A percentile compares a stretch with the other conserved stretches of the same genome.
Conservation (phyloP, 2,797 vertebrate genomes). For the Passerculus sandwichensis region DNA sequence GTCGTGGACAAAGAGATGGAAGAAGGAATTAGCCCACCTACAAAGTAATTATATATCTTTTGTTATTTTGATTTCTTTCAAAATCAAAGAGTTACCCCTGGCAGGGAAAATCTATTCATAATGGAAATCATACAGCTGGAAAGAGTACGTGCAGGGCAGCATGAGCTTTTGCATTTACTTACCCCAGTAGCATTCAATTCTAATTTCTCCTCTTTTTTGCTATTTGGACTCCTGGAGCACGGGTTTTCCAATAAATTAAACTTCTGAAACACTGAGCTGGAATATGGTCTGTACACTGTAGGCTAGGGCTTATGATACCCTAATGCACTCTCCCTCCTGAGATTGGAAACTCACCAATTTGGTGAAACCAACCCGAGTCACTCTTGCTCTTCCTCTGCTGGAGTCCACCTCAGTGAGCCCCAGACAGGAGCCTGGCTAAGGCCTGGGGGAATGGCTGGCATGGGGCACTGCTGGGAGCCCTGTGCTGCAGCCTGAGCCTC, state of each 20-base stretch:
- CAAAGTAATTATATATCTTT: constrained; percentile 48
- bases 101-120: constrained; percentile 31
- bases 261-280: background rate
- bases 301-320: background rate
- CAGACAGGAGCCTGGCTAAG: background rate
- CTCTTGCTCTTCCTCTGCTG: background rate
- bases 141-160: constrained; percentile 49
- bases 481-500: background rate
- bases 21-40: constrained; percentile 65
- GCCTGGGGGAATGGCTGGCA: background rate
- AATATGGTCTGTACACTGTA: background rate
- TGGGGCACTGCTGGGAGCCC: background rate
- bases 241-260: background rate
- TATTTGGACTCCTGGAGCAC: background rate
- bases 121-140: constrained; percentile 50
- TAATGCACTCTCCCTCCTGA: accelerated
- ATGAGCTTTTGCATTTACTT: constrained; percentile 28
- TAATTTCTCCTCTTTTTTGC: background rate
- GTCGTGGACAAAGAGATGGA: background rate
- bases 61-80: constrained; percentile 62
- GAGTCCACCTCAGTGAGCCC: background rate
- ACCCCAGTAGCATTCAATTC: background rate
- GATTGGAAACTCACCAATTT: background rate
- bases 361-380: background rate
- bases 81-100: constrained; percentile 57